A percentile compares a stretch with the other conserved stretches of the same genome.
These are phyloP conservation scores for Clavelina lepadiformis DNA, from an alignment of 23 tunicate species.

Conservation along the genomic window DNA sequence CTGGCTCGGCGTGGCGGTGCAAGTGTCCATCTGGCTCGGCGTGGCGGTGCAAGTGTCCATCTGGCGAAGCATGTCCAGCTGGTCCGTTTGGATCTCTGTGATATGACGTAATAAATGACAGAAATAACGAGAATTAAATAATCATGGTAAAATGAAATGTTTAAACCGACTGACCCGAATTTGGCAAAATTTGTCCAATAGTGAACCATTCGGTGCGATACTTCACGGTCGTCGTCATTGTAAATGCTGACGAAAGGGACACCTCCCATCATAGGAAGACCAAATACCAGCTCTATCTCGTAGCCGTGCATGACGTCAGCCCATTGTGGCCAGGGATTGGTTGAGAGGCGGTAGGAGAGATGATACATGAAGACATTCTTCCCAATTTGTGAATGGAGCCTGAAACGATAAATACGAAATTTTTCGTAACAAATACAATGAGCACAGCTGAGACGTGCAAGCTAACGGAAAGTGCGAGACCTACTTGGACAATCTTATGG, in stretches of 20 bases:
- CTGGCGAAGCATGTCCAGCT: too few species aligned
- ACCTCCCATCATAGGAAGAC: conserved; percentile 42
- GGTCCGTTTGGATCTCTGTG: too few species aligned
- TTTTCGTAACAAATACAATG: too few species aligned
- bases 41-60: too few species aligned
- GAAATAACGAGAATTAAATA: too few species aligned
- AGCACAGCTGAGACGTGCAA: too few species aligned
- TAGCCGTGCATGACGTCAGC: conserved; percentile 77
- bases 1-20: too few species aligned
- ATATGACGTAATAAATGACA: too few species aligned
- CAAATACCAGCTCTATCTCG: conserved; percentile 67
- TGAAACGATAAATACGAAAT: conserved; percentile 18
- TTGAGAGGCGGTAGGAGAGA: conserved; percentile 40
- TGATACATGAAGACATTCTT: conserved; percentile 45
- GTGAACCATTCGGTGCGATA: conserved; percentile 40
- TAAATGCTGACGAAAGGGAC: conserved; percentile 5
- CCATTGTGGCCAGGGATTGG: conserved; percentile 59
- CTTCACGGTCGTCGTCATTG: conserved; percentile 26
- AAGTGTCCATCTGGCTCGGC: too few species aligned
- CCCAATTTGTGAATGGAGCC: conserved; percentile 22
- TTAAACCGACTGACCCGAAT: too few species aligned
- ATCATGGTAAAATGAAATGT: too few species aligned
- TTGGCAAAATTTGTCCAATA: conserved; percentile 73
- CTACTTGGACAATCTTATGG: conserved; percentile 14
- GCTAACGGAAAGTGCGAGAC: background rate